Evolutionary conservation across 1,140 invertebrate genomes (phyloP).

Genomic region (Eubasilissa regina): DNA sequence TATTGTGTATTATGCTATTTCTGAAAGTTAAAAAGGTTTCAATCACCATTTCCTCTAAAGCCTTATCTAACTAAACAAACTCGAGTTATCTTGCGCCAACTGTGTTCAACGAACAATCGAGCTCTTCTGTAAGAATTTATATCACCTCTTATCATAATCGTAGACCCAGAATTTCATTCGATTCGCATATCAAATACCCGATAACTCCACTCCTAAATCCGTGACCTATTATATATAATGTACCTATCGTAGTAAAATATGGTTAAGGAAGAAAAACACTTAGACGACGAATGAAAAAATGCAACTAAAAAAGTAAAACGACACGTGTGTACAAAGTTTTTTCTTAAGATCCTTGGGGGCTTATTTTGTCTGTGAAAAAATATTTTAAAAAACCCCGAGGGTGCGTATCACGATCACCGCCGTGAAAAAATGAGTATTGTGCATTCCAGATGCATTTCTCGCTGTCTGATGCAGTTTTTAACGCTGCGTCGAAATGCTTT

Average conservation of each 20-base stretch:
- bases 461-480: constrained; percentile 46
- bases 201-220: constrained; percentile 10
- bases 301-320: background rate
- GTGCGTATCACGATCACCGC: background rate
- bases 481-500: constrained; percentile 45
- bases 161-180: constrained; percentile 38
- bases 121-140: constrained; percentile 30
- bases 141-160: constrained; percentile 28
- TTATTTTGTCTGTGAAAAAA: background rate
- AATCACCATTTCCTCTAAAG: constrained; percentile 28
- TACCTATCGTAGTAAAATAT: no score
- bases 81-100: constrained; percentile 35
- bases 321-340: constrained; percentile 18
- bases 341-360: background rate
- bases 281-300: background rate
- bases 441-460: constrained; percentile 45
- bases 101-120: constrained; percentile 43
- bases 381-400: background rate
- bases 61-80: constrained; percentile 25
- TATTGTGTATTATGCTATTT: background rate
- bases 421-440: constrained; percentile 49
- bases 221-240: background rate
- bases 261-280: background rate
- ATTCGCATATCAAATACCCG: background rate
- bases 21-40: background rate